Conservation (phyloP, 2,113 vertebrate genomes). For the Emydocephalus ijimae region DNA sequence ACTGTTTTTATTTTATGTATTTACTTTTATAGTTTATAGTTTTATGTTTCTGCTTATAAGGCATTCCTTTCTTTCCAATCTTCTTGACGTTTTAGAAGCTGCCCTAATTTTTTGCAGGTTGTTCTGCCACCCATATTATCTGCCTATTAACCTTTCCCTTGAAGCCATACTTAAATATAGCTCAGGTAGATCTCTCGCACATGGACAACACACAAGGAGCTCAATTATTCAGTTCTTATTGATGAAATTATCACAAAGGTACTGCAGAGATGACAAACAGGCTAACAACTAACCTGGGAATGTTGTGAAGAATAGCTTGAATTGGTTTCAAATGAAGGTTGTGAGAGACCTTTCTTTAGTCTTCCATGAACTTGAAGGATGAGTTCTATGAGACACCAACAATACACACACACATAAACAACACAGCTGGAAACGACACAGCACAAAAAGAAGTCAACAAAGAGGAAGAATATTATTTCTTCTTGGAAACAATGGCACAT, state of each 20-base stretch:
- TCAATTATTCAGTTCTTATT: slow-evolving; percentile 64
- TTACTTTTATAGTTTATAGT: background rate
- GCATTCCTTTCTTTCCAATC: background rate
- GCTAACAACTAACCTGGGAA: slow-evolving; percentile 46
- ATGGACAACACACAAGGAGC: slow-evolving; percentile 29
- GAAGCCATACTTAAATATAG: slow-evolving; percentile 63
- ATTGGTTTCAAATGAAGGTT: slow-evolving; percentile 45
- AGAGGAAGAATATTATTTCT: background rate
- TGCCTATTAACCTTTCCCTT: slow-evolving; percentile 37
- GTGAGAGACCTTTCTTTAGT: slow-evolving; percentile 36
- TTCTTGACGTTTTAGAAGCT: background rate
- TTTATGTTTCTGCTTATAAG: background rate
- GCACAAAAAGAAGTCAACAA: slow-evolving; percentile 7
- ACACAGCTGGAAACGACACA: background rate
- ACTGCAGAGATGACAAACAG: slow-evolving; percentile 61
- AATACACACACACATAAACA: background rate
- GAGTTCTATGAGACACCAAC: slow-evolving; percentile 54
- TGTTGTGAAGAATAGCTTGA: slow-evolving; percentile 48
- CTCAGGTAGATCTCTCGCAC: slow-evolving; percentile 39
- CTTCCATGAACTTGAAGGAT: slow-evolving; percentile 53
- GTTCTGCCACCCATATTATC: slow-evolving; percentile 6
- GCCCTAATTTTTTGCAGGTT: slow-evolving; percentile 1
- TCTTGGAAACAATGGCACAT: slow-evolving; percentile 1
- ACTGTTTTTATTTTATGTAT: background rate
- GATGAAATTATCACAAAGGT: slow-evolving; percentile 62